Evolutionary conservation across 2,888 invertebrate species (phyloP), one percentile per base, ranked within the genome.

Genomic region (Ophioninae sp.): DNA sequence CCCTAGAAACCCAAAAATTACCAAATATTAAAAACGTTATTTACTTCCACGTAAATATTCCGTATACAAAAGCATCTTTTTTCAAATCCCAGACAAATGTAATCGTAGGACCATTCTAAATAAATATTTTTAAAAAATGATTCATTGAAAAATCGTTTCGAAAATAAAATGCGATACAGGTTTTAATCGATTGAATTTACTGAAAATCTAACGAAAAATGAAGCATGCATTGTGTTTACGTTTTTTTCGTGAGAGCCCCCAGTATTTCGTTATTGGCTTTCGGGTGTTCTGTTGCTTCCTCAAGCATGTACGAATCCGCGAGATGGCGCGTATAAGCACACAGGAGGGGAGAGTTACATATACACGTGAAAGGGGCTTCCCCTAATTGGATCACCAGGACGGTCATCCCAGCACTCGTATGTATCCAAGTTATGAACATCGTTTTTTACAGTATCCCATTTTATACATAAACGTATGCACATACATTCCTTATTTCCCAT

Each of bases 321-420:
- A 64, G 71, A 37, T 56, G 44, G 39, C 37, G 63, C 8, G 61
- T 5, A 22, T 9, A 22, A 13, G 37, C n/a, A 17, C 37, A 13
- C 20, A 71, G 59, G 37, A 44, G 51, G 39, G 68, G 61, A 79
- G 65, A 78, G 71, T 71, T 72, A 71, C 77, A 74, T 59, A 64
- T 58, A 63, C 71, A 23, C 30, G 22, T 37, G 61, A 77, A 65
- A 79, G 65, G 86, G 89, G 88, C 86, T 89, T 88, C 88, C 74
- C 80, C 76, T 88, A 88, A 89, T 88, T 83, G 84, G 87, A 89
- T 89, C 86, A 86, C 39, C 77, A 80, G 73, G 71, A 74, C 78
- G 75, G 81, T 75, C 78, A 72, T 83, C 67, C 23, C 59, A 2
- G 61, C 37, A 51, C 78, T 39, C 39, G 41, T 65, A 71, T 81